Percentiles rank a stretch among this genome's conserved stretches.
Evolutionary conservation across 2,113 vertebrate genomes (phyloP).

Genomic region (Oryzias javanicus): DNA sequence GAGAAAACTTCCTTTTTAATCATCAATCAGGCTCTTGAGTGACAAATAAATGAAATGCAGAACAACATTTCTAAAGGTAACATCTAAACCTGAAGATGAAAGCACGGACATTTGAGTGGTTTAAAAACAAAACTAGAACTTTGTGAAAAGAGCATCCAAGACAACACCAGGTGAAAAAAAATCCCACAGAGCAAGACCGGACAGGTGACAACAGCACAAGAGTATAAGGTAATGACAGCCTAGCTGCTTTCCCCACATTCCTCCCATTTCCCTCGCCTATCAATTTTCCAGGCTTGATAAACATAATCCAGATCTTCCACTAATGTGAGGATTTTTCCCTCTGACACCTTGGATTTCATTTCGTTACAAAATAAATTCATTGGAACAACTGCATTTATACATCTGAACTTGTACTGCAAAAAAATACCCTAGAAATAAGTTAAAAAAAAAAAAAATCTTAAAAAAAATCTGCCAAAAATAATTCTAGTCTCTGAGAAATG

Average conservation of each 20-base stretch:
- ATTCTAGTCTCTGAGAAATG: too few relatives aligned
- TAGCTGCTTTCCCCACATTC: constrained; percentile 52
- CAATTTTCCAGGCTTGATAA: constrained; percentile 13
- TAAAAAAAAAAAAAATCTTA: too few relatives aligned
- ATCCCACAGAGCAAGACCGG: constrained; percentile 50
- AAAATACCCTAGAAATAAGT: too few relatives aligned
- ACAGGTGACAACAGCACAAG: constrained; percentile 32
- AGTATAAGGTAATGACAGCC: constrained; percentile 41
- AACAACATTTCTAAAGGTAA: neutral
- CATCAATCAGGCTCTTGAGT: too few relatives aligned
- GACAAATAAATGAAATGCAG: neutral
- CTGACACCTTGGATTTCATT: neutral
- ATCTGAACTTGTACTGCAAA: too few relatives aligned
- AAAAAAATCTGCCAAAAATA: too few relatives aligned
- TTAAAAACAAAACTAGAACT: neutral
- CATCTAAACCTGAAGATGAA: too few relatives aligned
- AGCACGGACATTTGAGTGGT: neutral
- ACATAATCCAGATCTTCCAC: neutral
- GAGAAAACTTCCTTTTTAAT: neutral
- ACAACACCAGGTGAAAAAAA: constrained; percentile 13
- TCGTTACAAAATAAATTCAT: neutral
- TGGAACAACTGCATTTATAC: too few relatives aligned
- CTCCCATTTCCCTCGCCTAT: constrained; percentile 25
- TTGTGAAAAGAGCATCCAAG: constrained; percentile 20
- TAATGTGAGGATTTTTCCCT: neutral